Conservation (phyloP, 2,113 vertebrate species). For the Poeciliopsis occidentalis region DNA sequence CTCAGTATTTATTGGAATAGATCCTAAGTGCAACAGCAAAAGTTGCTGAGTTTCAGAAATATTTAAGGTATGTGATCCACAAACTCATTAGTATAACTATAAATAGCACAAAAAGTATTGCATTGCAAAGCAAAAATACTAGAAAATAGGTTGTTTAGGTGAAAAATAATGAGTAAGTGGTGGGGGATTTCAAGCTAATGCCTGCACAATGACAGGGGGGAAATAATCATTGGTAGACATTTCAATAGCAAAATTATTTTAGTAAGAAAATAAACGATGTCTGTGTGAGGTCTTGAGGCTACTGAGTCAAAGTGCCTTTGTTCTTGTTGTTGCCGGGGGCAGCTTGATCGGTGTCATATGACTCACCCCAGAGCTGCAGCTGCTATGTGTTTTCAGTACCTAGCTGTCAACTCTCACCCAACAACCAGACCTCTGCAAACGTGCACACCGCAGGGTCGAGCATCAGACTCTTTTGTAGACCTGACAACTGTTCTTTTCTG, state of each 20-base stretch:
- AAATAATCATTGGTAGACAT: neutral
- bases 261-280: neutral
- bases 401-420: neutral
- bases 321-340: conserved; percentile 11
- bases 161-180: neutral
- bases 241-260: neutral
- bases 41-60: neutral
- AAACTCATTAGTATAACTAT: neutral
- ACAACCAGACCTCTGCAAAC: neutral
- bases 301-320: neutral
- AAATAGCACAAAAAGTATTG: neutral
- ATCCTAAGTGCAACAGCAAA: neutral
- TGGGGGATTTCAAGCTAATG: neutral
- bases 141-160: neutral
- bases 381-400: neutral
- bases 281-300: neutral
- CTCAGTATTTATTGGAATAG: neutral
- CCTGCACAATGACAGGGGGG: neutral
- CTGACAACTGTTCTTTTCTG: neutral
- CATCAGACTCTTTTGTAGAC: too few species aligned
- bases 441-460: neutral
- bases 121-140: neutral
- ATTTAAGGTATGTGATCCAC: neutral
- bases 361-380: neutral
- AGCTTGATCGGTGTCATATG: neutral